These are phyloP conservation scores for Dascyllus trimaculatus DNA, from an alignment of 2,113 vertebrate genomes.

Conservation along the genomic window DNA sequence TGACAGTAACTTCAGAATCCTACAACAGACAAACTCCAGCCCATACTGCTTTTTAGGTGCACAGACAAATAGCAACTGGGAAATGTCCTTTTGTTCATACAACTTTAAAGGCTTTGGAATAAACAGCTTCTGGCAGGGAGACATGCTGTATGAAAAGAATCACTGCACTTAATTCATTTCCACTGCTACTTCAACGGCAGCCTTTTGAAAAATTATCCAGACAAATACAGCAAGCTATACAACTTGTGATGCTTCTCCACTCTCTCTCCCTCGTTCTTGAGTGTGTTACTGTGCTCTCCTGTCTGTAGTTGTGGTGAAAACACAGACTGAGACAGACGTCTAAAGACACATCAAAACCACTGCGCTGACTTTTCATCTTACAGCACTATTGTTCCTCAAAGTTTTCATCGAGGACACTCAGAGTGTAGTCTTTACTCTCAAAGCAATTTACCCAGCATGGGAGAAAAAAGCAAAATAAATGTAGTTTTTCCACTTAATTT, in stretches of 20 bases:
- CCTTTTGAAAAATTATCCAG: slow-evolving; percentile 45
- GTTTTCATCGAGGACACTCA: slow-evolving; percentile 9
- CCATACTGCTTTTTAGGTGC: not conserved
- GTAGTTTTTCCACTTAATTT: slow-evolving; percentile 81
- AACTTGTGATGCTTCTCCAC: slow-evolving; percentile 25
- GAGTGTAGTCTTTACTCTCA: not conserved
- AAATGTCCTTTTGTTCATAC: slow-evolving; percentile 37
- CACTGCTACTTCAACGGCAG: slow-evolving; percentile 32
- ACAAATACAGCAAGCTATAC: slow-evolving; percentile 38
- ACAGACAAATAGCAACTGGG: slow-evolving; percentile 16
- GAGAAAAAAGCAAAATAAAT: slow-evolving; percentile 22
- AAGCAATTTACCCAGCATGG: not conserved
- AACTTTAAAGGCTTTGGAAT: slow-evolving; percentile 41
- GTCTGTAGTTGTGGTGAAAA: slow-evolving; percentile 28
- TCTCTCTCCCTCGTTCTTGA: not conserved
- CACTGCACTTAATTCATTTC: slow-evolving; percentile 60
- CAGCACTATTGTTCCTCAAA: slow-evolving; percentile 14
- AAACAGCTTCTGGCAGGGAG: slow-evolving; percentile 50
- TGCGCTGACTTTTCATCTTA: slow-evolving; percentile 15
- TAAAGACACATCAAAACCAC: slow-evolving; percentile 23
- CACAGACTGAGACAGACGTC: not conserved
- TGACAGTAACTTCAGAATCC: not conserved
- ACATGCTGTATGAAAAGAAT: slow-evolving; percentile 37
- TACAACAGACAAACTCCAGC: not conserved
- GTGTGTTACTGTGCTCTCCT: not conserved